A percentile compares a stretch with the other conserved stretches of the same genome.
phyloP scores from a whole-genome alignment of 2,113 vertebrate species.

The Eclectus roratus region DNA sequence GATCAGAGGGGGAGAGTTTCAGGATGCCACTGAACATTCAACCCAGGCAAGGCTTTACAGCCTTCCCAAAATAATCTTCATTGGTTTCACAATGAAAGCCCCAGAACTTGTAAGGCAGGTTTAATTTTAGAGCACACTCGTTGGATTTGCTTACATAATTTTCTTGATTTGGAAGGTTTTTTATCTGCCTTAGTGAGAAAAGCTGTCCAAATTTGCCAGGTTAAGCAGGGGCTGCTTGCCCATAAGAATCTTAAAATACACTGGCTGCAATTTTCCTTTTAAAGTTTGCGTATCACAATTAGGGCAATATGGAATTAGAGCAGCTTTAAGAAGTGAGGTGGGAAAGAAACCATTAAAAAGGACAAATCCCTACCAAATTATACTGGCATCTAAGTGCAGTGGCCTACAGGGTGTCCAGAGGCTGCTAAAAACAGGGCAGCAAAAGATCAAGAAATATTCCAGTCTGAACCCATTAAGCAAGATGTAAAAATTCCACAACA shows the following conservation, averaged over 20 bases:
- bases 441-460: constrained; percentile 9
- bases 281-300: constrained; percentile 41
- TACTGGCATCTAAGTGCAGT: not conserved
- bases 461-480: constrained; percentile 11
- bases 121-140: constrained; percentile 58
- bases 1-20: not conserved
- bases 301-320: constrained; percentile 55
- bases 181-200: constrained; percentile 37
- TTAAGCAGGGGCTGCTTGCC: constrained; percentile 25
- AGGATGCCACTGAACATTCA: not conserved
- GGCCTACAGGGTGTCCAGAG: not conserved
- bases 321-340: constrained; percentile 14
- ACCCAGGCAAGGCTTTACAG: not conserved
- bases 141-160: constrained; percentile 64
- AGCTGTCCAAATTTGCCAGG: constrained; percentile 50
- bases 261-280: not conserved
- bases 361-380: constrained; percentile 40
- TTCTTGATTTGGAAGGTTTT: constrained; percentile 53
- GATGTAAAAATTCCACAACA: not conserved
- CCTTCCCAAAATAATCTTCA: not conserved
- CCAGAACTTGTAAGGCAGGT: not conserved
- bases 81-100: not conserved
- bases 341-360: constrained; percentile 46
- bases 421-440: constrained; percentile 35
- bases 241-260: constrained; percentile 35